Conservation (phyloP, 2,113 vertebrate genomes). For the Cyphomyrus discorhynchus region DNA sequence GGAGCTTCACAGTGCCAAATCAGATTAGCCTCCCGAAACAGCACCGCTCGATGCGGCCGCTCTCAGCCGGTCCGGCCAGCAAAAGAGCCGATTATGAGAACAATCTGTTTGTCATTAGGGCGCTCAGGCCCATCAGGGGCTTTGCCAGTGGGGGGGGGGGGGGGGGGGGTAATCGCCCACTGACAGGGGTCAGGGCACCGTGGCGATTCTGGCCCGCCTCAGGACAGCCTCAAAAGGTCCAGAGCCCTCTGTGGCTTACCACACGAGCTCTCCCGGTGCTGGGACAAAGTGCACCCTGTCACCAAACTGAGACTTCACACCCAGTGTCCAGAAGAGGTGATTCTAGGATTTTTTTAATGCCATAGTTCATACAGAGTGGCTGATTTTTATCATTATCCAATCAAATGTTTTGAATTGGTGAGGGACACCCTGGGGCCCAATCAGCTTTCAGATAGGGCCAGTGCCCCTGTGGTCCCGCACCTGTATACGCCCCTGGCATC, state of each 20-base stretch:
- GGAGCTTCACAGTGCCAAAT: constrained; percentile 7
- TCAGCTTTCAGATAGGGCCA: neutral
- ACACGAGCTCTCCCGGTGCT: neutral
- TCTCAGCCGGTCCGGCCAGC: neutral
- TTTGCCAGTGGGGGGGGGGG: neutral
- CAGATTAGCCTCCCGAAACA: constrained; percentile 3
- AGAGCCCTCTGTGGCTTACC: neutral
- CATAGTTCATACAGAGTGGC: neutral
- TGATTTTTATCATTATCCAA: neutral
- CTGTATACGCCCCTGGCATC: neutral
- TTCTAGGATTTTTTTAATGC: neutral
- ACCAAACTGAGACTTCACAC: neutral
- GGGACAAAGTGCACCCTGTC: neutral
- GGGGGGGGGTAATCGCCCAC: neutral
- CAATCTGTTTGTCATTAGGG: constrained; percentile 14
- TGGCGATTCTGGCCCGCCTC: neutral
- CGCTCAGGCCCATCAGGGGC: neutral
- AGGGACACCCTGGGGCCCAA: neutral
- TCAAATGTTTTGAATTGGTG: neutral
- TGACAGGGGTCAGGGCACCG: constrained; percentile 8
- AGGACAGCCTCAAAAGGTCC: neutral
- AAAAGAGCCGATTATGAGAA: constrained; percentile 8
- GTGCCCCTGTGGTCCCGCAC: neutral
- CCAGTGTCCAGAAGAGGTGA: neutral
- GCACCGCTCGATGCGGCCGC: neutral